Conservation (phyloP, 2,888 invertebrate genomes). For the Neoitamus cyanurus region DNA sequence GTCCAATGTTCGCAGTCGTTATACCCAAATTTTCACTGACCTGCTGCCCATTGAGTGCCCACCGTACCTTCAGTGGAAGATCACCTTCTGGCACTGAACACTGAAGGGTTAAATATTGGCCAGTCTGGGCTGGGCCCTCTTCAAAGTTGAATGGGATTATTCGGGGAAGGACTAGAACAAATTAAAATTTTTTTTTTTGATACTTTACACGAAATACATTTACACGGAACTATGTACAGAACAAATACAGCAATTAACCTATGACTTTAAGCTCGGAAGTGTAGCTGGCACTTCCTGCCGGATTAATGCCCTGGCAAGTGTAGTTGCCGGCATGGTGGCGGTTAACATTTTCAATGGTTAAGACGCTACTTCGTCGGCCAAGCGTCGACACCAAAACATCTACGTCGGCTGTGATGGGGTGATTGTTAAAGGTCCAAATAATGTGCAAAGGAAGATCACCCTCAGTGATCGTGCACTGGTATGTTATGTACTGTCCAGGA, state of each 20-base stretch:
- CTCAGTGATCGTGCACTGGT: slow-evolving; percentile 72
- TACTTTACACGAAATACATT: slow-evolving; percentile 27
- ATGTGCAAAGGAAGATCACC: slow-evolving; percentile 76
- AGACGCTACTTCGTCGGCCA: slow-evolving; percentile 75
- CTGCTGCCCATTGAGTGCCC: slow-evolving; percentile 71
- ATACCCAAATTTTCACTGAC: slow-evolving; percentile 72
- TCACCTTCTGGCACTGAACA: slow-evolving; percentile 82
- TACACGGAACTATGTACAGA: slow-evolving; percentile 48
- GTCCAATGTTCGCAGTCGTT: slow-evolving; percentile 67
- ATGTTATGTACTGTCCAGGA: slow-evolving; percentile 71
- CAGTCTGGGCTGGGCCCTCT: slow-evolving; percentile 78
- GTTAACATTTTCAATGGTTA: slow-evolving; percentile 77
- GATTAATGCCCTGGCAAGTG: slow-evolving; percentile 79
- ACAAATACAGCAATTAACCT: slow-evolving; percentile 67
- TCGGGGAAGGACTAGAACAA: slow-evolving; percentile 80
- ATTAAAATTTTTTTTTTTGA: background rate
- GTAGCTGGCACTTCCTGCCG: slow-evolving; percentile 76
- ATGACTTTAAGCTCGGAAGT: slow-evolving; percentile 78
- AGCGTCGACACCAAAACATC: slow-evolving; percentile 70
- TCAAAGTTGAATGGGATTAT: slow-evolving; percentile 86
- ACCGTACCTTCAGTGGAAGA: slow-evolving; percentile 77
- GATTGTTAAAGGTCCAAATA: slow-evolving; percentile 70
- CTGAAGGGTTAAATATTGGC: slow-evolving; percentile 74
- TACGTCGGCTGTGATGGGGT: slow-evolving; percentile 62
- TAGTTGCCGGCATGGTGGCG: slow-evolving; percentile 79